phyloP scores from a whole-genome alignment of 1,140 invertebrate species.

The Bursaphelenchus mucronatus region DNA sequence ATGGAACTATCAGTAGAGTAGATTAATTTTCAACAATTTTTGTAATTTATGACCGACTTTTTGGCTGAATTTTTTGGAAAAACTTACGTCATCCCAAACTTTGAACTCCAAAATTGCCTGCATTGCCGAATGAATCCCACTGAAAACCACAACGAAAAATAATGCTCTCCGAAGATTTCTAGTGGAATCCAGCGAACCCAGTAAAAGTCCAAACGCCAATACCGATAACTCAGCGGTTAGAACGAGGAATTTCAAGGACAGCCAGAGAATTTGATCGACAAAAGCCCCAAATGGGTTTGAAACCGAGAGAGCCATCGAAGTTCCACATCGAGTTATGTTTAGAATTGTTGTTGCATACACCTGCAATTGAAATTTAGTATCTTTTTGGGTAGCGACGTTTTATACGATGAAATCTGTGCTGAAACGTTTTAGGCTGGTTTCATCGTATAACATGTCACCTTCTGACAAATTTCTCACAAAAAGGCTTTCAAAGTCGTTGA shows the following conservation, averaged over 20 bases:
- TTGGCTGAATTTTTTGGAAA: too few species aligned
- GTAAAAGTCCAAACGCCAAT: background rate
- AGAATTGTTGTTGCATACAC: slow-evolving; percentile 4
- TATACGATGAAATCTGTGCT: too few species aligned
- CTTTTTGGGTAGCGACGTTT: too few species aligned
- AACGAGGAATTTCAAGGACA: slow-evolving; percentile 5
- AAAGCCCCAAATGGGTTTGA: slow-evolving; percentile 6
- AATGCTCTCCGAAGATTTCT: slow-evolving; percentile 1
- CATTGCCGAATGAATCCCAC: slow-evolving; percentile 1
- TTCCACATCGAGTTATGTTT: slow-evolving; percentile 7
- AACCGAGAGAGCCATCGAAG: slow-evolving; percentile 6
- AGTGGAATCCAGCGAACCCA: background rate
- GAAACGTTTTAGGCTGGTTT: too few species aligned
- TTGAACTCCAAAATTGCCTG: slow-evolving; percentile 9
- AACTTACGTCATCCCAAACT: slow-evolving; percentile 6
- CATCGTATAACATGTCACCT: too few species aligned
- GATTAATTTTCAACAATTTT: too few species aligned
- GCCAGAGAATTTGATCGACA: slow-evolving; percentile 9
- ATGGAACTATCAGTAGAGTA: too few species aligned
- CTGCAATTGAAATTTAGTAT: background rate
- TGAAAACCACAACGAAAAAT: background rate
- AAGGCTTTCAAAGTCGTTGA: too few species aligned
- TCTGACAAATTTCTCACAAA: too few species aligned
- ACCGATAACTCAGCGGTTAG: slow-evolving; percentile 8
- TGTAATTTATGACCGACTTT: too few species aligned